phyloP scores from a whole-genome alignment of 2,113 vertebrate genomes.

The Pygoscelis antarcticus region DNA sequence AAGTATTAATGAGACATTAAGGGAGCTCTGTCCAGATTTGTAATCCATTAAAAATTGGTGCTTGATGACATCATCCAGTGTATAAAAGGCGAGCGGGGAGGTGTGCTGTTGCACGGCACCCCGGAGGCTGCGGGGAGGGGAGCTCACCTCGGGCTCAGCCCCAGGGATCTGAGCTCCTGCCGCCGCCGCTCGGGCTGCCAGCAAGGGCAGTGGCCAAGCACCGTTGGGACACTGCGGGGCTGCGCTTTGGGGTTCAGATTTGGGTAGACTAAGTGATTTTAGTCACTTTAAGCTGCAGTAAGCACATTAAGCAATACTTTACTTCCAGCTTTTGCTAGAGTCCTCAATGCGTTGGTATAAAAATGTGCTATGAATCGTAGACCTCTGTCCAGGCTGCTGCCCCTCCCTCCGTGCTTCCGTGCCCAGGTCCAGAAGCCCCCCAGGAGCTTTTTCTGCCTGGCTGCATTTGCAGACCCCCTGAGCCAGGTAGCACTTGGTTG shows the following conservation, averaged over 20 bases:
- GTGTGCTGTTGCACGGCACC: neutral
- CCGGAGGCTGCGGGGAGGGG: neutral
- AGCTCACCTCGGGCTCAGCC: neutral
- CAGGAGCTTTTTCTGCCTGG: neutral
- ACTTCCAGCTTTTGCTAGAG: neutral
- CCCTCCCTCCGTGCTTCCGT: accelerated
- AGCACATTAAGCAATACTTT: neutral
- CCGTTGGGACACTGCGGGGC: accelerated
- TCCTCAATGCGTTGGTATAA: neutral
- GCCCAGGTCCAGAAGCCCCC: neutral
- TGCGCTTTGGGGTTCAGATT: neutral
- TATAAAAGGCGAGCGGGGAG: neutral
- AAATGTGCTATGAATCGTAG: neutral
- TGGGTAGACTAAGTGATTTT: accelerated
- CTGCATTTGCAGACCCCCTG: neutral
- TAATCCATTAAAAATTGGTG: neutral
- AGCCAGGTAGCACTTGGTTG: neutral
- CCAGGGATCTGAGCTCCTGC: neutral
- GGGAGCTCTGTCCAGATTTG: neutral
- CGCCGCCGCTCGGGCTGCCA: neutral
- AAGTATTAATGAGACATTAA: neutral
- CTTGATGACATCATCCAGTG: neutral
- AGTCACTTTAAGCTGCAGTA: neutral
- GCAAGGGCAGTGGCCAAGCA: neutral
- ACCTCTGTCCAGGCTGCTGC: neutral